phyloP scores from a whole-genome alignment of 2,797 vertebrate species.

The Sebastes diploproa region DNA sequence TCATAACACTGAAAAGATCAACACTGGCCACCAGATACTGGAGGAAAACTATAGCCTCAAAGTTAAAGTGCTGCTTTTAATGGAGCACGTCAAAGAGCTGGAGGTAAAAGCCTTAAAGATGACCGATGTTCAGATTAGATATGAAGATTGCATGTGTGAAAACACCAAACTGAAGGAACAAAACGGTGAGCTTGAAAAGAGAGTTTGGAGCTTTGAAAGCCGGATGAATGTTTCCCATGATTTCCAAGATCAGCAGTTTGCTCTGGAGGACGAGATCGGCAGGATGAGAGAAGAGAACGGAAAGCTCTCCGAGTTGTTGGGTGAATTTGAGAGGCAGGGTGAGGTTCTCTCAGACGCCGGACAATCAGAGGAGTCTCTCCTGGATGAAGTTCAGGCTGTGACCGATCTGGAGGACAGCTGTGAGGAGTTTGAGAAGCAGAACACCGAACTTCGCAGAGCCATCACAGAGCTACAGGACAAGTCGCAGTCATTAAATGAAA shows the following conservation, averaged over 20 bases:
- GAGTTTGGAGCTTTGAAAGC: conserved; percentile 66
- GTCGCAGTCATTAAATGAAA: conserved; percentile 60
- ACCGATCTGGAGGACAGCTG: conserved; percentile 62
- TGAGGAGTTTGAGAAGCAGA: conserved; percentile 71
- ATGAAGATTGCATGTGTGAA: conserved; percentile 73
- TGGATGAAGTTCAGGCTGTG: conserved; percentile 20
- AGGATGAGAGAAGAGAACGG: conserved; percentile 69
- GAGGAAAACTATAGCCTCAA: conserved; percentile 77
- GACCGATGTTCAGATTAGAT: conserved; percentile 42
- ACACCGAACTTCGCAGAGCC: conserved; percentile 62
- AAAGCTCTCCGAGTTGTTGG: conserved; percentile 73
- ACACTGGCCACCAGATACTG: conserved; percentile 59
- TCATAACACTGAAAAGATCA: conserved; percentile 60
- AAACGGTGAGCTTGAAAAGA: conserved; percentile 65
- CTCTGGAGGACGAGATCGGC: conserved; percentile 67
- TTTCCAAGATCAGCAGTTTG: conserved; percentile 34
- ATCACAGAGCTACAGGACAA: conserved; percentile 72
- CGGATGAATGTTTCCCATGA: conserved; percentile 48
- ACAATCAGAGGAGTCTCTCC: conserved; percentile 7
- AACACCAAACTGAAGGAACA: conserved; percentile 69
- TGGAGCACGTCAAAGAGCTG: conserved; percentile 64
- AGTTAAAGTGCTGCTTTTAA: conserved; percentile 60
- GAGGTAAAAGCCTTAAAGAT: conserved; percentile 52
- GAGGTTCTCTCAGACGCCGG: conserved; percentile 55
- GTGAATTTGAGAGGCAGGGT: conserved; percentile 78